Evolutionary conservation across 2,113 vertebrate species (phyloP), one percentile per base, ranked within the genome.

Genomic region (Otolemur garnettii): DNA sequence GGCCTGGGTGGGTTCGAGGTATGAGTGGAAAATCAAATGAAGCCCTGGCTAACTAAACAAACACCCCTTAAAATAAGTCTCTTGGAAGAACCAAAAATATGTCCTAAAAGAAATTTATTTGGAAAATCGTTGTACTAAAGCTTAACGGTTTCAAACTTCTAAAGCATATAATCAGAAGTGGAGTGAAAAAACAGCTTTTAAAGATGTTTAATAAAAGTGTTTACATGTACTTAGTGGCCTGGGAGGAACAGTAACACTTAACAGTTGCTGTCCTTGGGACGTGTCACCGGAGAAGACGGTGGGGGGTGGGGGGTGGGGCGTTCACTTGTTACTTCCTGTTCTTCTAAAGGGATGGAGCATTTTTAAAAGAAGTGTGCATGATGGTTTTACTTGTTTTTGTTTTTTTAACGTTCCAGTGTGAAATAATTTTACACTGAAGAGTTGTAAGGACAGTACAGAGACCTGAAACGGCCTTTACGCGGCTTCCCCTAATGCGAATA

Each of bases 11-110:
- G 90, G 93, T 87, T 91, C 88, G 97, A 90, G 87, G 88, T 33
- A 21, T 6, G 77, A 97, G 92, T 79, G 93, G 95, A 96, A 96
- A 97, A 97, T 92, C 97, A 96, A 96, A 97, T 93, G 66, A 92
- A 94, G 82, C 28, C 0, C 82, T 13, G 74, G 92, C 90, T 96
- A 82, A 95, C 90, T 96, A 82, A 95, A 88, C 87, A 97, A 95
- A 97, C 4, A 60, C 53, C 55, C 1, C 94, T 94, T 81, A 69
- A 93, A 14, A 17, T 53, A 62, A 77, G 62, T 88, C 91, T 94
- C 87, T 60, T 0, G 5, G 90, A 94, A 86, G 72, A 91, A 59
- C 68, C 72, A 90, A 71, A 71, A 75, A 55, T 38, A 22, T 28
- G n/a, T n/a, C 82, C 17, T 0, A 85, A 93, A 89, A 81, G 88